Evolutionary conservation across 2,113 vertebrate species (phyloP).

Genomic region (Daubentonia madagascariensis): DNA sequence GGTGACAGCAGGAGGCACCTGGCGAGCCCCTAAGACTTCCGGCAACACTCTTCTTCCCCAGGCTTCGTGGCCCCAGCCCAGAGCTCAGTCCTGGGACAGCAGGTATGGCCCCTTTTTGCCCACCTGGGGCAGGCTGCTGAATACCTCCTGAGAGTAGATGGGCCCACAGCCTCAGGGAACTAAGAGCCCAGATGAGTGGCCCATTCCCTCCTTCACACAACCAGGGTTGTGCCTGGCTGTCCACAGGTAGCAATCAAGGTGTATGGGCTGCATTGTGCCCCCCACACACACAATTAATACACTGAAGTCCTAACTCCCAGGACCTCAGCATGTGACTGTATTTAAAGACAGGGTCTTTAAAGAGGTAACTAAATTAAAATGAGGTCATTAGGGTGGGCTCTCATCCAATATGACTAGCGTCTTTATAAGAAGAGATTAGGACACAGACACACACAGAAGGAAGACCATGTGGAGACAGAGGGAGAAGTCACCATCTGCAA

Average conservation of each 20-base stretch:
- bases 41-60: accelerated
- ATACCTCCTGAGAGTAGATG: neutral
- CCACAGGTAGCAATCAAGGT: neutral
- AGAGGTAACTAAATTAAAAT: neutral
- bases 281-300: neutral
- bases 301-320: neutral
- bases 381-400: too few relatives aligned
- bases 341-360: neutral
- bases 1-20: neutral
- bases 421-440: neutral
- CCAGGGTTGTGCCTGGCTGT: neutral
- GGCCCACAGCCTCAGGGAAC: neutral
- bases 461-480: neutral
- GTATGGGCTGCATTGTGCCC: too few relatives aligned
- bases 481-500: neutral
- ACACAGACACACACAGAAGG: neutral
- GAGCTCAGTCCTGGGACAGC: neutral
- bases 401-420: neutral
- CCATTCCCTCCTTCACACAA: accelerated
- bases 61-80: too few relatives aligned
- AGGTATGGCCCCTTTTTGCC: accelerated
- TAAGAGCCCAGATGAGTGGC: neutral
- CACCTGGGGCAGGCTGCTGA: neutral
- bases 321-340: neutral
- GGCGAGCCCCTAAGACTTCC: accelerated